These are phyloP conservation scores for Strigamia transsilvanica DNA, from an alignment of 2,888 invertebrate genomes.

Conservation along the genomic window DNA sequence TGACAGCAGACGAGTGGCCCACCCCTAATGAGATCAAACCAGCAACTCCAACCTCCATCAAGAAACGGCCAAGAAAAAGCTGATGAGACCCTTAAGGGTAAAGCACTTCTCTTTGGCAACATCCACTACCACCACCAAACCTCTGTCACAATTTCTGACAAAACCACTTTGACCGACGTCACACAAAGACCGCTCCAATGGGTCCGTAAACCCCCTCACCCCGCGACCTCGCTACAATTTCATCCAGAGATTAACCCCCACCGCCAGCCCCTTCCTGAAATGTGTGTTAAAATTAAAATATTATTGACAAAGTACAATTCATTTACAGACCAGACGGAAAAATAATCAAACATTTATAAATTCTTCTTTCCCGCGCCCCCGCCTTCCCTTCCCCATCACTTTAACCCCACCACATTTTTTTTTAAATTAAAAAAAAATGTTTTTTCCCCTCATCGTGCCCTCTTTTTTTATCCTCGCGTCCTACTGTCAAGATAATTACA, in stretches of 20 bases:
- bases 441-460: neutral
- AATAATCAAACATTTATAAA: neutral
- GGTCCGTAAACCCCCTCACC: neutral
- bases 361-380: neutral
- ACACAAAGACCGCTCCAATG: neutral
- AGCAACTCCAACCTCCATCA: neutral
- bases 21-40: constrained; percentile 8
- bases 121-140: constrained; percentile 8
- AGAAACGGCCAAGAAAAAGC: constrained; percentile 8
- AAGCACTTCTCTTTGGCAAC: constrained; percentile 3
- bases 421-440: neutral
- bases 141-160: constrained; percentile 8
- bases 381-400: neutral
- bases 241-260: neutral
- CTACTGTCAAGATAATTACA: constrained; percentile 3
- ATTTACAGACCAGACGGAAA: neutral
- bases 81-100: constrained; percentile 8
- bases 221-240: neutral
- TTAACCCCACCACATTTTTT: neutral
- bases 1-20: constrained; percentile 8
- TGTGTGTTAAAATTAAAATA: neutral
- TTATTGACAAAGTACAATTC: neutral
- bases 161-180: constrained; percentile 3
- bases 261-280: neutral
- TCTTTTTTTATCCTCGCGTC: neutral